Evolutionary conservation across 64 coral and sea anemone genomes (phyloP).

Genomic region (Montipora cactus): DNA sequence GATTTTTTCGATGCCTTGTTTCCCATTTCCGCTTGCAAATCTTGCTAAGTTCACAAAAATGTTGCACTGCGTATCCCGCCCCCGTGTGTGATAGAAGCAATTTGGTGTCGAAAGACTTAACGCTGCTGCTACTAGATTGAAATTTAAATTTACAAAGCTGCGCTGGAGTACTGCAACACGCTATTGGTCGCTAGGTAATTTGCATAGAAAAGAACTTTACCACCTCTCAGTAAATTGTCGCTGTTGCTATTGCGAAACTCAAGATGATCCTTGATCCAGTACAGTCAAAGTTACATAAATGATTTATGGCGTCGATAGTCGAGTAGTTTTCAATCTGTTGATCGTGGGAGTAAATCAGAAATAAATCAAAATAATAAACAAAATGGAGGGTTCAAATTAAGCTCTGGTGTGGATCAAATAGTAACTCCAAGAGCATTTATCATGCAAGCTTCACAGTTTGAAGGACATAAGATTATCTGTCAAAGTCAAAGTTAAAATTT

Average conservation of each 20-base stretch:
- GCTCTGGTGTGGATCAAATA: neutral
- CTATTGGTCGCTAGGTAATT: conserved; percentile 47
- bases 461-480: no score
- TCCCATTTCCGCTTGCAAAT: conserved; percentile 21
- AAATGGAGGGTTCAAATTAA: neutral
- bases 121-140: conserved; percentile 4
- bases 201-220: conserved; percentile 33
- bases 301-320: conserved; percentile 20
- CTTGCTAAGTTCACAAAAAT: neutral
- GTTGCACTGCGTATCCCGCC: neutral
- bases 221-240: conserved; percentile 1
- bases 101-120: neutral
- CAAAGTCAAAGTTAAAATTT: neutral
- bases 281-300: conserved; percentile 2
- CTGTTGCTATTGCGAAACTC: conserved; percentile 12
- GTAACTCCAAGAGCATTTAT: neutral
- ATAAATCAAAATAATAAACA: neutral
- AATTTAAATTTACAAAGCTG: conserved; percentile 30
- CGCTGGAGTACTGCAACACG: neutral
- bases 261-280: neutral
- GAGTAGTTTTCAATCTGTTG: conserved; percentile 11
- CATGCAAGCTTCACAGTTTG: no score
- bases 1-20: conserved; percentile 25
- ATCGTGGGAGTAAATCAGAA: neutral
- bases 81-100: neutral